Evolutionary conservation across 2,888 invertebrate genomes (phyloP), one percentile per base, ranked within the genome.

Genomic region (Dromius quadrimaculatus): DNA sequence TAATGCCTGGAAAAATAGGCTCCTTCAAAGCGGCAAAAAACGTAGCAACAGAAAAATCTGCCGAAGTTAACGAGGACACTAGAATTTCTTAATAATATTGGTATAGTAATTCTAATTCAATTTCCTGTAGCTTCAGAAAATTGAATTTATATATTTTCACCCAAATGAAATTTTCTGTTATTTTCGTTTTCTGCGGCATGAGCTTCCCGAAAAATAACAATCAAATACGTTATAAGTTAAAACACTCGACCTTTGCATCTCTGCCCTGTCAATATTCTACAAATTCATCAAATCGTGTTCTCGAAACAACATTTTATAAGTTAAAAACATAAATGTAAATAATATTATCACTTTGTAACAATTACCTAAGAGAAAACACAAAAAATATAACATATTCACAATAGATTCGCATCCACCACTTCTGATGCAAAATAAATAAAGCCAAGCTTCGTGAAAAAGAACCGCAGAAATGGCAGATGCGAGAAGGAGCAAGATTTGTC

Each of bases 281-380:
- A 61, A 38, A 38, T 45, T 63, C 45, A 43, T 43, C 28, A 41
- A 19, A 32, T 47, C 47, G 64, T 64, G 64, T 47, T 68, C 68
- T 68, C 59, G 59, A 68, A 68, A 41, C 32, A 68, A 68, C 59
- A 59, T 57, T 59, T 68, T 76, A 79, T 77, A 79, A 79, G 78
- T 80, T 79, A 81, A 80, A 78, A 77, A 77, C 79, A 76, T 71
- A 72, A 79, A 78, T 77, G 76, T 78, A 79, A 79, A 77, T 76
- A 79, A 79, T 77, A 78, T 79, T 81, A 81, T 81, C 81, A 81
- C 81, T 79, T 80, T 80, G 77, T 80, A 81, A 81, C 80, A 80
- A 80, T 78, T 73, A 75, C 70, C 61, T 70, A 70, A 61, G 38
- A n/a, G 66, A 57, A 63, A 66, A 59, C 54, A 65, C 50, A 36